Base-by-base conservation (phyloP, 2,888 invertebrate genomes). In the Tuta absoluta region DNA sequence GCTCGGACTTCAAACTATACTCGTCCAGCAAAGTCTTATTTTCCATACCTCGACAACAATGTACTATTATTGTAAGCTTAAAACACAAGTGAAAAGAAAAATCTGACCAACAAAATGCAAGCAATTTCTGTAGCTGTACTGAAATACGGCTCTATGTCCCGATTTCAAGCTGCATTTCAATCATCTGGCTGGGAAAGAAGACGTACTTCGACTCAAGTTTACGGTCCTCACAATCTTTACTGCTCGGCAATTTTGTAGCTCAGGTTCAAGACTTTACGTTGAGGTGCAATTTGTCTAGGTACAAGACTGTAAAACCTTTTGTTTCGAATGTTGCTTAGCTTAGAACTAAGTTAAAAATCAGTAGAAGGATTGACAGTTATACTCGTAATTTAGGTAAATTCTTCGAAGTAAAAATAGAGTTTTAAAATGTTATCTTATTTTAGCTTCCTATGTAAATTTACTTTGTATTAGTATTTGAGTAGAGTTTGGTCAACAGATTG, bases 141-240 rank as follows among this genome's bases (percentile, higher is more conserved):
- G 12, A 51, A 51, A 28, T 28, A 4, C 5, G 2, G n/a, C n/a
- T n/a, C 10, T 10, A 21, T 1, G 45, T 45, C n/a, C 17, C n/a
- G 45, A 17, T 45, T 45, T 11, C n/a, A 45, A n/a, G 45, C n/a
- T 17, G 17, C 8, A 17, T 53, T 23, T 53, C 51, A 53, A 53
- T 53, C 23, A 23, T 23, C 23, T 14, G 23, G 14, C 51, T 53
- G 14, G 24, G 51, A 23, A 23, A 14, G 3, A 24, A 14, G 23
- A 23, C 14, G 23, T 14, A 14, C 14, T 5, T 4, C 14, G 11
- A 14, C 51, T 23, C 23, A 14, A 24, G 23, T 53, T 53, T 53
- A 53, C 51, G 51, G 24, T 21, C 14, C 12, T 23, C 14, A 24
- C 51, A 53, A 53, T 53, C 51, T 53, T 53, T 53, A 53, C 23